These are phyloP conservation scores for Phenganax stokvisi DNA, from an alignment of 92 coral and sea anemone species.

Conservation along the genomic window DNA sequence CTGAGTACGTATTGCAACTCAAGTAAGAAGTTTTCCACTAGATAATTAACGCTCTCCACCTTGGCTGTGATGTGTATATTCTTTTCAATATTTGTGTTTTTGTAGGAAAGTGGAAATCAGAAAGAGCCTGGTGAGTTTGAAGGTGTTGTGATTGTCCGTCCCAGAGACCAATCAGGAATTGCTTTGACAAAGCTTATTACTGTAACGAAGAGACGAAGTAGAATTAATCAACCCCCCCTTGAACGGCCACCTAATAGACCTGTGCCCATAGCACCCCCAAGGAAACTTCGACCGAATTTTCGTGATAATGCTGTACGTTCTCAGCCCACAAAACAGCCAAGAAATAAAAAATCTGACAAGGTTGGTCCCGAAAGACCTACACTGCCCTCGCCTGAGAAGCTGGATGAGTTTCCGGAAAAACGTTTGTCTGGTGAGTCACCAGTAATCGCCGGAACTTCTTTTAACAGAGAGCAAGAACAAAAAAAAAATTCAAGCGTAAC, in stretches of 20 bases:
- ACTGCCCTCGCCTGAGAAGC: conserved; percentile 20
- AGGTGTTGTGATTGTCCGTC: conserved; percentile 24
- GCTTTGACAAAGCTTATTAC: conserved; percentile 7
- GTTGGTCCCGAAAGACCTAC: conserved; percentile 19
- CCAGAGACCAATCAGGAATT: not conserved
- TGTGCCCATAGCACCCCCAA: conserved; percentile 26
- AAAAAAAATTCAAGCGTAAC: not conserved
- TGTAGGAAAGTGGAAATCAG: not conserved
- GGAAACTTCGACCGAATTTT: conserved; percentile 7
- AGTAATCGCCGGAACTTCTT: not conserved
- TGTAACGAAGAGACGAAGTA: conserved; percentile 24
- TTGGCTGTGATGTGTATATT: not conserved
- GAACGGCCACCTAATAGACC: conserved; percentile 30
- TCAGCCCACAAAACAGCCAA: not conserved
- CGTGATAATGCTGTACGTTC: conserved; percentile 3
- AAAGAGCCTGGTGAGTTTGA: not conserved
- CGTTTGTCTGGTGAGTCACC: conserved; percentile 1
- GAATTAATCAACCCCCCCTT: not conserved
- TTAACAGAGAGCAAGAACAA: not conserved
- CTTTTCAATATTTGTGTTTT: not conserved
- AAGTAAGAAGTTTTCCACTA: too few relatives aligned
- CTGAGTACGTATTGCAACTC: too few relatives aligned
- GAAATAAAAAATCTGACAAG: conserved; percentile 3
- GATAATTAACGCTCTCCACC: too few relatives aligned
- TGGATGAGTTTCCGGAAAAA: conserved; percentile 3